These are phyloP conservation scores for Enteromius thamalakanensis DNA, from an alignment of 2,797 vertebrate species.

Conservation along the genomic window DNA sequence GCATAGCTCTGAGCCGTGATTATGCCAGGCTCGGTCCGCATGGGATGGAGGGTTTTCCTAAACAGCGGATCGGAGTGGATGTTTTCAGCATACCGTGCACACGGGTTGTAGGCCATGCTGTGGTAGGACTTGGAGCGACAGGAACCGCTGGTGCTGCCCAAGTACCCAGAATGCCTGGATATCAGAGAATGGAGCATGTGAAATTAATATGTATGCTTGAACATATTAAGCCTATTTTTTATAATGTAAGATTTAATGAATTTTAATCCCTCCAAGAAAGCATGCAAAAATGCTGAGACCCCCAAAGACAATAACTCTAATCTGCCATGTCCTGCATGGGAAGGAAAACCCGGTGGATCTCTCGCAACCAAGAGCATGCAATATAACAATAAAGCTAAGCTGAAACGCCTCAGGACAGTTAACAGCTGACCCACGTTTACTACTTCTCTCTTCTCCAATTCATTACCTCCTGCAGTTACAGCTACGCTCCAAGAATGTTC, in stretches of 20 bases:
- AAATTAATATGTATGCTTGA: neutral
- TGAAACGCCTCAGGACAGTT: no score
- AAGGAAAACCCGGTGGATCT: no score
- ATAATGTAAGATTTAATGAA: neutral
- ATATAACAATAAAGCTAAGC: no score
- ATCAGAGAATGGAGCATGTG: neutral
- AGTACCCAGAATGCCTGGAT: conserved; percentile 74
- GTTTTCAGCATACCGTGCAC: conserved; percentile 70
- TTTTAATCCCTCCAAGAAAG: no score
- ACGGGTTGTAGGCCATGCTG: conserved; percentile 70
- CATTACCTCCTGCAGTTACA: no score
- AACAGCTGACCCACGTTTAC: no score
- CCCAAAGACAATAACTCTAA: no score
- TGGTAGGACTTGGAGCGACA: conserved; percentile 78
- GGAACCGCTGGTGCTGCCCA: conserved; percentile 73
- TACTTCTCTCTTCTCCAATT: no score
- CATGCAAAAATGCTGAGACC: no score
- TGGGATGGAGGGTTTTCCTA: conserved; percentile 77
- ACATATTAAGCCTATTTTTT: neutral
- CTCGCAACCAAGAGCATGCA: no score
- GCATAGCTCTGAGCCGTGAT: conserved; percentile 70
- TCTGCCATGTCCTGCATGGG: no score
- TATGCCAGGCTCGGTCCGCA: conserved; percentile 67
- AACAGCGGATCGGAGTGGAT: conserved; percentile 84
- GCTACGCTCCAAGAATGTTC: no score